phyloP scores from a whole-genome alignment of 2,113 vertebrate species.

The Rousettus leschenaultii region DNA sequence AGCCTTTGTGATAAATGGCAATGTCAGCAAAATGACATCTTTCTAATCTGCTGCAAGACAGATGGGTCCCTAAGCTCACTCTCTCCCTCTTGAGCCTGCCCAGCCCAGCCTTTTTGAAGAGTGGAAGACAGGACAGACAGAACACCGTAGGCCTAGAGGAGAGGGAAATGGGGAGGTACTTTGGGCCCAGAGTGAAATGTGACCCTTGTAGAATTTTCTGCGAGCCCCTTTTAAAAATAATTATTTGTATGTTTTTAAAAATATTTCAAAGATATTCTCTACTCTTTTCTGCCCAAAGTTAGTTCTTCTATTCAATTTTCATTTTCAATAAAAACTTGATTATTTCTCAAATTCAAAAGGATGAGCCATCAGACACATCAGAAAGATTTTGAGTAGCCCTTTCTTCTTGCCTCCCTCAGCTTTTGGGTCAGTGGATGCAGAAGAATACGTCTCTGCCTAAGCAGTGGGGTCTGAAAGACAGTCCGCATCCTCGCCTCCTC shows the following conservation, averaged over 20 bases:
- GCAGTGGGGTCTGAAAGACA: not conserved
- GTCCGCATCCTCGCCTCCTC: too few relatives aligned
- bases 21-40: conserved; percentile 73
- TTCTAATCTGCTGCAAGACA: conserved; percentile 77
- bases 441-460: not conserved
- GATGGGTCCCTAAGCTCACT: conserved; percentile 28
- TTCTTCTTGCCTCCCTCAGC: not conserved
- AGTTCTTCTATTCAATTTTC: conserved; percentile 5
- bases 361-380: not conserved
- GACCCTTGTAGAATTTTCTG: not conserved
- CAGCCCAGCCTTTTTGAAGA: not conserved
- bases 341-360: not conserved
- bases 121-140: not conserved
- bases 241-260: too few relatives aligned
- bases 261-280: not conserved
- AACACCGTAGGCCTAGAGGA: not conserved
- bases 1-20: conserved; percentile 65
- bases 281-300: not conserved
- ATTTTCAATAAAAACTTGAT: conserved; percentile 23
- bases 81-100: not conserved
- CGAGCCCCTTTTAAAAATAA: not conserved
- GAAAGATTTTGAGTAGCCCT: not conserved
- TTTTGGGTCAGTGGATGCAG: not conserved
- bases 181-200: not conserved
- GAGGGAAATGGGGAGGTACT: not conserved